Evolutionary conservation across 2,113 vertebrate species (phyloP).

Genomic region (Gnathonemus echidnorhynchus): DNA sequence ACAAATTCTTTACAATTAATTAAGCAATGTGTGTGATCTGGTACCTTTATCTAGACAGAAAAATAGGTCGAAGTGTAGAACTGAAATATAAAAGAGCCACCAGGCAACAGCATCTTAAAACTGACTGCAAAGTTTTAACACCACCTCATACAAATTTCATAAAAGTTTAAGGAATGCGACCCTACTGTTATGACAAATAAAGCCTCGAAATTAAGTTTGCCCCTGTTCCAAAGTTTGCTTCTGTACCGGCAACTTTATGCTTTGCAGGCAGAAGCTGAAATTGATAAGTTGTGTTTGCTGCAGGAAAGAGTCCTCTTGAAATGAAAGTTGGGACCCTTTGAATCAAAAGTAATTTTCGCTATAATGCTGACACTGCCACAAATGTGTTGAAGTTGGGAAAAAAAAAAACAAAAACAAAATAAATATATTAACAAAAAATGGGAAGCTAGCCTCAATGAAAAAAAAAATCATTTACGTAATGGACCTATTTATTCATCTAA

Average conservation of each 20-base stretch:
- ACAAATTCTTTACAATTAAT: neutral
- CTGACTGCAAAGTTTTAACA: neutral
- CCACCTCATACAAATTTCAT: constrained; percentile 2
- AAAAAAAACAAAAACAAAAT: constrained; percentile 8
- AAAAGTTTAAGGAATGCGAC: neutral
- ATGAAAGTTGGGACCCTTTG: neutral
- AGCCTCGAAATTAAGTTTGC: neutral
- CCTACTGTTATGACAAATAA: neutral
- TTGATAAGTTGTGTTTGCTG: constrained; percentile 10
- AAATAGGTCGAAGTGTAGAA: neutral
- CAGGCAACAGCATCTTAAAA: neutral
- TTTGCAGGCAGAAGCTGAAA: constrained; percentile 11
- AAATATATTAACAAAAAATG: neutral
- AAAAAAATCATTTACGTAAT: neutral
- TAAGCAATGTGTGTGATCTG: neutral
- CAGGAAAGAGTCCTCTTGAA: neutral
- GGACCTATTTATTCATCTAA: neutral
- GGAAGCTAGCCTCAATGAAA: neutral
- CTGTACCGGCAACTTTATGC: neutral
- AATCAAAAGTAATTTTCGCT: constrained; percentile 16
- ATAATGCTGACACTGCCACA: neutral
- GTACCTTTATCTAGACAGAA: neutral
- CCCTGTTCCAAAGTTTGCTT: neutral
- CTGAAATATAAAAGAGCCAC: neutral
- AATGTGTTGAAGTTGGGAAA: neutral